Evolutionary conservation across 2,888 invertebrate species (phyloP), one percentile per base, ranked within the genome.

Genomic region (Mythimna pallens): DNA sequence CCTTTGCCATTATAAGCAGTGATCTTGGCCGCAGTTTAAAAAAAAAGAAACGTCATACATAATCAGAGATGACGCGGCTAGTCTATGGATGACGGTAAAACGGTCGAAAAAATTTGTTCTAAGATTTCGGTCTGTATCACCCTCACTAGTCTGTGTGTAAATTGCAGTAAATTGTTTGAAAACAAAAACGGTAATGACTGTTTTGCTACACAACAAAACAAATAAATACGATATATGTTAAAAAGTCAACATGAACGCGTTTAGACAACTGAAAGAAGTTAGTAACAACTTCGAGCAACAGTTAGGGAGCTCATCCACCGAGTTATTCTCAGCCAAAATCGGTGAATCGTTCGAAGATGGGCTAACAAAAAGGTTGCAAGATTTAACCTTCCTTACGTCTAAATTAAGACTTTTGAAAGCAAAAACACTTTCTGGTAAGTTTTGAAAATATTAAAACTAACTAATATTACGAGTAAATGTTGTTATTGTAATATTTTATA

Each of bases 341-440:
- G 86, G 87, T 9, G 90, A 91, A 80, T 70, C 87, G 2, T 93
- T 92, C 36, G 94, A 95, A 86, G 92, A 93, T 50, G 81, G 75
- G 1, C 70, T 95, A 12, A 67, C 85, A 0, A 93, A 93, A 68
- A 94, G 93, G 84, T 74, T 92, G 22, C 87, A 88, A 25, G 93
- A 94, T 84, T 78, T 94, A 52, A 84, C 86, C 1, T 81, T 95
- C 9, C 89, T 90, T 71, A 91, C 90, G 2, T 91, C 95, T 0
- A 96, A 96, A 89, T 80, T 94, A 14, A 92, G 92, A 64, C 85
- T 95, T 34, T 84, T 96, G 62, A 90, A 89, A 50, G 95, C 94
- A 1, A 93, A 93, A 80, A 79, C 90, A 54, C 20, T 90, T 59
- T 86, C 93, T 25, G 80, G 95, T 95, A 84, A 91, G 92, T 91